Evolutionary conservation across 2,797 vertebrate genomes (phyloP), one percentile per base, ranked within the genome.

Genomic region (Phoebastria nigripes): DNA sequence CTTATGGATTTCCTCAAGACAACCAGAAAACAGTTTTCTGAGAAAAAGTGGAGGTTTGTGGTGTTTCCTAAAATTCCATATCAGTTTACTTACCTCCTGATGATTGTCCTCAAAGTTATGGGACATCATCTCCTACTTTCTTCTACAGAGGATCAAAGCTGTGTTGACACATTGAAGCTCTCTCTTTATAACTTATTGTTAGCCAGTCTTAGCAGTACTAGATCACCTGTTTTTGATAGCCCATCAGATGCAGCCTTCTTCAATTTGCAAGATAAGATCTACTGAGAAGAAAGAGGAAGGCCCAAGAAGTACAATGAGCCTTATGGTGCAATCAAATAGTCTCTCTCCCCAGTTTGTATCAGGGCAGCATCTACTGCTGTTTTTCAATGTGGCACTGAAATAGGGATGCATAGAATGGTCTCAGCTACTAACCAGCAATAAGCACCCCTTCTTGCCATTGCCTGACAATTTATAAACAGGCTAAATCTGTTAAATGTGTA

Each of bases 271-370:
- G 42, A 29, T 8, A 31, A 70, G 18, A 21, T 10, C 17, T 67
- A 3, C 28, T 35, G 16, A 67, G 33, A 62, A 77, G 12, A 9
- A 54, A 72, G 15, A 88, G 12, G 9, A 58, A 70, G 14, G 10
- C 3, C 17, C 19, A 39, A 31, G n/a, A 63, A 56, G 12, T 11
- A 14, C 8, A 12, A 52, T 0, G 6, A 76, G 22, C 12, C 12
- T 62, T 28, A 16, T 0, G 1, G 2, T 31, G 14, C 20, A 62
- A 28, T 65, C 26, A 78, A 13, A 26, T 15, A 11, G 4, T 8
- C 7, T 78, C 18, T 66, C 8, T 42, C 39, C 18, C 15, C 3
- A 2, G 44, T 21, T 41, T 47, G 1, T n/a, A 4, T 9, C 15
- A 26, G 6, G 7, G 8, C 25, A 86, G 17, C 6, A 33, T 16